phyloP scores from a whole-genome alignment of 2,113 vertebrate species.

The Mohoua ochrocephala region DNA sequence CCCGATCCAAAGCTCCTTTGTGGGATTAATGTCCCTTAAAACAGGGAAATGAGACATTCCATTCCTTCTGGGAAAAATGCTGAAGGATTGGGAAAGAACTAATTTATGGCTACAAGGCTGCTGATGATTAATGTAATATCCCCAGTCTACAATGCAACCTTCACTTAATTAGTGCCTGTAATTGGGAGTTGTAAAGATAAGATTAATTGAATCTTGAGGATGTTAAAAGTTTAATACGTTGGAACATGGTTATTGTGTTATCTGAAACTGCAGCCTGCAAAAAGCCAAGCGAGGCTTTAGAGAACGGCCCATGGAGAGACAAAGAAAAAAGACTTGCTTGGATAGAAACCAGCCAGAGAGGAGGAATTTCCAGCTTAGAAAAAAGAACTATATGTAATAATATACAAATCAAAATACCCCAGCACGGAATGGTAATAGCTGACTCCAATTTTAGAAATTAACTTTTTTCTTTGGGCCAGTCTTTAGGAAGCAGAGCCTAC shows the following conservation, averaged over 20 bases:
- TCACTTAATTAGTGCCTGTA: conserved; percentile 79
- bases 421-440: background rate
- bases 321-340: background rate
- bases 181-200: conserved; percentile 82
- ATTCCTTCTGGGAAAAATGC: conserved; percentile 61
- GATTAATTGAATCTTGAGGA: conserved; percentile 78
- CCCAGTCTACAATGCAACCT: conserved; percentile 61
- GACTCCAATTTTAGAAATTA: background rate
- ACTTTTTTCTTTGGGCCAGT: background rate
- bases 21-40: conserved; percentile 45
- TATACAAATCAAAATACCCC: background rate
- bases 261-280: conserved; percentile 60
- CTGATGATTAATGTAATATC: conserved; percentile 69
- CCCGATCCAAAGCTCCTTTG: conserved; percentile 52
- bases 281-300: background rate
- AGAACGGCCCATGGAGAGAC: background rate
- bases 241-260: conserved; percentile 63
- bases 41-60: conserved; percentile 38
- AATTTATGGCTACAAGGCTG: conserved; percentile 57
- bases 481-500: background rate
- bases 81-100: conserved; percentile 54
- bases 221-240: conserved; percentile 73
- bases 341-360: background rate
- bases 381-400: background rate
- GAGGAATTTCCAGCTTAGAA: background rate